A percentile compares a stretch with the other conserved stretches of the same genome.
Evolutionary conservation across 2,797 vertebrate genomes (phyloP).

Genomic region (Helicolenus hilgendorfi): DNA sequence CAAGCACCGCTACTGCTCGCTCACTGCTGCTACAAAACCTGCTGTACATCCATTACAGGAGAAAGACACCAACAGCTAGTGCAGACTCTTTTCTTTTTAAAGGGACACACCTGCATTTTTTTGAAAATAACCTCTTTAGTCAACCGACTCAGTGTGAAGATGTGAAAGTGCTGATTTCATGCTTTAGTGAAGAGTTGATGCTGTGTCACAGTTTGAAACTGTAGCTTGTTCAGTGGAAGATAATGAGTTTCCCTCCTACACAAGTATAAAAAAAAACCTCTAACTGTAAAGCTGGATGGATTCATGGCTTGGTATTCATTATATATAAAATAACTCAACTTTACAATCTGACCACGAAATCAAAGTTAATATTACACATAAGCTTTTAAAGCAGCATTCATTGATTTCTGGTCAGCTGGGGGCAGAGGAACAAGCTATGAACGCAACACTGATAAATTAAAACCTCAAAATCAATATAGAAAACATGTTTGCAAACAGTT

Average conservation of each 20-base stretch:
- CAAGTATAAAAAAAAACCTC: not conserved
- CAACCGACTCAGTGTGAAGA: slow-evolving; percentile 10
- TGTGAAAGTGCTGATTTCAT: slow-evolving; percentile 46
- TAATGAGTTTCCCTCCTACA: not conserved
- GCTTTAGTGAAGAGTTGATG: slow-evolving; percentile 24
- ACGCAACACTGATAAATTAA: not conserved
- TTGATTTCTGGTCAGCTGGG: not conserved
- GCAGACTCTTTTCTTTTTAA: slow-evolving; percentile 16
- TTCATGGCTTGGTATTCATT: not conserved
- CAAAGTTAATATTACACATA: not conserved
- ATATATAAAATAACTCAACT: not conserved
- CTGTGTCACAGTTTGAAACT: slow-evolving; percentile 27
- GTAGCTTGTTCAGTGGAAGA: not conserved
- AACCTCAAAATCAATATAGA: not conserved
- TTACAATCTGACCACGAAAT: not conserved
- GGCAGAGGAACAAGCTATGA: not conserved
- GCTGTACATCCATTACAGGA: slow-evolving; percentile 74
- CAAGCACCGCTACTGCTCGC: slow-evolving; percentile 64
- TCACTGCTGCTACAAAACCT: slow-evolving; percentile 72
- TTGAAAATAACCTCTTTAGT: slow-evolving; percentile 22
- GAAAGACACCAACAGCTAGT: slow-evolving; percentile 29
- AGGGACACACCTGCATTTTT: slow-evolving; percentile 51
- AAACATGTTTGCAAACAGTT: not conserved
- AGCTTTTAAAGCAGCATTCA: not conserved
- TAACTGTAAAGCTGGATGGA: not conserved